phyloP scores from a whole-genome alignment of 1,140 invertebrate genomes.

The Maconellicoccus hirsutus region DNA sequence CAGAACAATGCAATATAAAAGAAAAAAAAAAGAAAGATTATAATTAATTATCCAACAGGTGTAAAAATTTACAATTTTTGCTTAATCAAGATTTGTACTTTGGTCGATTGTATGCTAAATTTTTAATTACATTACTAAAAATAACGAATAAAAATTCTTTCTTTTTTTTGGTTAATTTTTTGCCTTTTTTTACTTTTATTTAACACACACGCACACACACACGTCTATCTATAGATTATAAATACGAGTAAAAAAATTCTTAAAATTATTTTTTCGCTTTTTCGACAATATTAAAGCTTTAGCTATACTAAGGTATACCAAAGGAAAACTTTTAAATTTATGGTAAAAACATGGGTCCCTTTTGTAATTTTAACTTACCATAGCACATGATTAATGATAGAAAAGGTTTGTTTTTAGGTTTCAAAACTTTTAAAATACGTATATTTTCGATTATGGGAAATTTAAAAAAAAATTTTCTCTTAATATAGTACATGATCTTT shows the following conservation, averaged over 20 bases:
- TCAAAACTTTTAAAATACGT: background rate
- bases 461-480: background rate
- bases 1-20: slow-evolving; percentile 18
- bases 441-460: background rate
- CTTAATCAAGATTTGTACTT: slow-evolving; percentile 16
- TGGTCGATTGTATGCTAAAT: slow-evolving; percentile 2
- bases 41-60: slow-evolving; percentile 2
- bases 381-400: background rate
- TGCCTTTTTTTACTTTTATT: background rate
- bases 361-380: slow-evolving; percentile 2
- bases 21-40: background rate
- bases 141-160: slow-evolving; percentile 10
- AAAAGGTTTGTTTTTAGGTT: background rate
- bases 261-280: background rate
- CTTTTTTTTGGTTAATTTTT: background rate
- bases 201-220: background rate
- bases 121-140: slow-evolving; percentile 1
- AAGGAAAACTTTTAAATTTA: background rate
- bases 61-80: slow-evolving; percentile 19
- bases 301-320: background rate
- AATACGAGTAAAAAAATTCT: background rate
- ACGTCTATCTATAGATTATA: background rate
- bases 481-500: too few species aligned
- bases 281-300: background rate
- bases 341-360: slow-evolving; percentile 21